Evolutionary conservation across 2,113 vertebrate genomes (phyloP).

Genomic region (Rhinolophus ferrumequinum): DNA sequence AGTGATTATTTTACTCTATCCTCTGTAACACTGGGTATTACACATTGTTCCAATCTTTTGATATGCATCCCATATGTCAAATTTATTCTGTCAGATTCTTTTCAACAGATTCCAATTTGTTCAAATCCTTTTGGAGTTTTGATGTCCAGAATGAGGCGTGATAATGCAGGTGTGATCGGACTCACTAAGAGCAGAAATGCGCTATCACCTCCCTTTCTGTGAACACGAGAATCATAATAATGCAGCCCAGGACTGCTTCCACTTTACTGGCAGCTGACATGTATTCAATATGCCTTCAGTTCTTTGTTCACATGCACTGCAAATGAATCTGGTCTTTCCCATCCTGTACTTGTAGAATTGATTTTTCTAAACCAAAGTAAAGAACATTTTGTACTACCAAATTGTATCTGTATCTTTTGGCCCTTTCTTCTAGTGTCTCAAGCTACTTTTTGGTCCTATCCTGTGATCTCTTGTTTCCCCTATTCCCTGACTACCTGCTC

Average conservation of each 20-base stretch:
- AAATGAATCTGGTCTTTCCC: slow-evolving; percentile 48
- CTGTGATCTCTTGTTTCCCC: not conserved
- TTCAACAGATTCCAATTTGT: not conserved
- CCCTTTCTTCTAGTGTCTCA: not conserved
- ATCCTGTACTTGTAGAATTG: slow-evolving; percentile 46
- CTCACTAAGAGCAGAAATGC: not conserved
- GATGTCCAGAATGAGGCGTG: not conserved
- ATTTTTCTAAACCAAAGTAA: slow-evolving; percentile 63
- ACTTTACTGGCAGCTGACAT: not conserved
- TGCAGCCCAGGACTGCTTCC: not conserved
- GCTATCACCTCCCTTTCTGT: too few species aligned
- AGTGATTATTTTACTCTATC: not conserved
- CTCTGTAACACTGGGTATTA: not conserved
- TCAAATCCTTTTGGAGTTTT: not conserved
- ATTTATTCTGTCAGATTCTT: not conserved
- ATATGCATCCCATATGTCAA: not conserved
- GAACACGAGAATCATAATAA: not conserved
- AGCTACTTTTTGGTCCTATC: not conserved
- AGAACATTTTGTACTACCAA: slow-evolving; percentile 43
- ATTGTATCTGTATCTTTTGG: slow-evolving; percentile 35
- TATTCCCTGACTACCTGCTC: not conserved
- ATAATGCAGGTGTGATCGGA: not conserved
- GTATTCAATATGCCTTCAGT: not conserved
- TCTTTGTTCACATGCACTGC: not conserved
- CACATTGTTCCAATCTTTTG: not conserved